Conservation (phyloP, 2,888 invertebrate genomes). For the Tanypteryx hageni region DNA sequence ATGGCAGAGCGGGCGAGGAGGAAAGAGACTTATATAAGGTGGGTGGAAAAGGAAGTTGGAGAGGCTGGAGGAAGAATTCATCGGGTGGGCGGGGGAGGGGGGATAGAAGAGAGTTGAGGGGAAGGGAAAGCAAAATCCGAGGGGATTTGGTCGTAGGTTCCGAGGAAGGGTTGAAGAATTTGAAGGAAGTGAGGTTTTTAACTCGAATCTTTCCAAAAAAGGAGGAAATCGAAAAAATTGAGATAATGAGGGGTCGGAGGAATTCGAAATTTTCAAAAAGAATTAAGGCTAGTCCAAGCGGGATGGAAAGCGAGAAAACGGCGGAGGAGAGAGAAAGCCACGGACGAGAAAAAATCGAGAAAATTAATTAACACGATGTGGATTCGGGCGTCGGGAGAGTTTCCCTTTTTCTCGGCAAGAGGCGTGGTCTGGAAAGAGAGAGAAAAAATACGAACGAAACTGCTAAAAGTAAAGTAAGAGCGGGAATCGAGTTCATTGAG, state of each 20-base stretch:
- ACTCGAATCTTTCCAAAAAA: not conserved
- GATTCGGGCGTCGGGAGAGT: not conserved
- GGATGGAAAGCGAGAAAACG: not conserved
- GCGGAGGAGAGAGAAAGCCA: not conserved
- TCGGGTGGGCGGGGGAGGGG: not conserved
- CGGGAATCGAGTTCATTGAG: not conserved
- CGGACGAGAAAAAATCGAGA: not conserved
- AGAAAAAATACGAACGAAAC: not conserved
- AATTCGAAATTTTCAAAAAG: not conserved
- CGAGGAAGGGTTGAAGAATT: not conserved
- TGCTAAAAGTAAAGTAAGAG: not conserved
- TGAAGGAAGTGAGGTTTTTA: not conserved
- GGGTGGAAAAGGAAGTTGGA: too few relatives aligned
- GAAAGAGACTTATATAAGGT: too few relatives aligned
- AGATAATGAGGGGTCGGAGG: conserved; percentile 2
- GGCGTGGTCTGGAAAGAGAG: not conserved
- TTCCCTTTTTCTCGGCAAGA: not conserved
- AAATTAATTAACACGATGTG: conserved; percentile 35
- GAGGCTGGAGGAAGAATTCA: too few relatives aligned
- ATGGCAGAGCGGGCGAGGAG: too few relatives aligned
- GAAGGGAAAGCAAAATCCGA: not conserved
- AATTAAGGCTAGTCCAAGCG: not conserved
- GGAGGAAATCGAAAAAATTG: not conserved
- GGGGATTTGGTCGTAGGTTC: not conserved
- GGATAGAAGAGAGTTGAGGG: not conserved